phyloP scores from a whole-genome alignment of 1,140 invertebrate genomes.

The Caenorhabditis elegans region DNA sequence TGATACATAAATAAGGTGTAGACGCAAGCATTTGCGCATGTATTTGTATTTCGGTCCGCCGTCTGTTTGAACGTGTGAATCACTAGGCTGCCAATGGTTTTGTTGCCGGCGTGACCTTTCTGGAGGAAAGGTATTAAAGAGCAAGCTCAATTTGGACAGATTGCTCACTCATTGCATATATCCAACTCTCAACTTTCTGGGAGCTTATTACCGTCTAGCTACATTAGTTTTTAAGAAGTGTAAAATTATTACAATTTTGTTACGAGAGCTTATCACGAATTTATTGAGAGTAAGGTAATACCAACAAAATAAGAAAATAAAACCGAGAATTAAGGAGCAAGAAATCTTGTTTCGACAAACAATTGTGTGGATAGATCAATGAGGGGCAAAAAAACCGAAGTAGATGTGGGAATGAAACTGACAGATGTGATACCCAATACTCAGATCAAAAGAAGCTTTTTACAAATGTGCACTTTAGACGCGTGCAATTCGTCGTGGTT shows the following conservation, averaged over 20 bases:
- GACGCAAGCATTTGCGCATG: background rate
- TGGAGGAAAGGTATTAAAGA: background rate
- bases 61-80: constrained; percentile 22
- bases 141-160: background rate
- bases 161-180: too few species aligned
- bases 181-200: too few species aligned
- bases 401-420: background rate
- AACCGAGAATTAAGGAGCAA: background rate
- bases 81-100: background rate
- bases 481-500: constrained; percentile 22
- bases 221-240: too few species aligned
- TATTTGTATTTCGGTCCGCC: constrained; percentile 29
- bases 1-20: constrained; percentile 29
- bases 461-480: background rate
- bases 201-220: too few species aligned
- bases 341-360: background rate
- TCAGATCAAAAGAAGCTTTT: background rate
- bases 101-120: constrained; percentile 2
- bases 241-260: too few species aligned
- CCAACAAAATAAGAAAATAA: too few species aligned
- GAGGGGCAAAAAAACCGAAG: background rate
- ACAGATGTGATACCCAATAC: background rate
- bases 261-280: too few species aligned
- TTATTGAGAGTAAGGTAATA: too few species aligned
- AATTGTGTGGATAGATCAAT: background rate